phyloP scores from a whole-genome alignment of 2,888 invertebrate species.

The Helleia helle region DNA sequence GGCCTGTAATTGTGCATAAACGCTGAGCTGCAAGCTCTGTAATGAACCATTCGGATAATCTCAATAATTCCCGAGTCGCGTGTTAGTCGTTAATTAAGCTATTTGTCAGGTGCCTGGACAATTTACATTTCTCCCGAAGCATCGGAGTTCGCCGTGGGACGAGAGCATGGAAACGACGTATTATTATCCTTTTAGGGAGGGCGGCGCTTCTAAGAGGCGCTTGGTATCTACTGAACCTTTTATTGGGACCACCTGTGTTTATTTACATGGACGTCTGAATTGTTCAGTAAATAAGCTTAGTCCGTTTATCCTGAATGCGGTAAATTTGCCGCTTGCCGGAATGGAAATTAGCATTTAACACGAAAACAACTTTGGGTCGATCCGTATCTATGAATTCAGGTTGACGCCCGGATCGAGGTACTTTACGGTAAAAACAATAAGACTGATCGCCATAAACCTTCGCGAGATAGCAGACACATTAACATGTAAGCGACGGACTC shows the following conservation, averaged over 20 bases:
- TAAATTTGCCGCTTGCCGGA: slow-evolving; percentile 7
- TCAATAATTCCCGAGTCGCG: slow-evolving; percentile 54
- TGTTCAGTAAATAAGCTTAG: slow-evolving; percentile 71
- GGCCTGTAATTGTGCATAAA: slow-evolving; percentile 32
- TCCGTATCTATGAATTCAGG: slow-evolving; percentile 12
- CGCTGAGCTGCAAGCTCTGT: slow-evolving; percentile 22
- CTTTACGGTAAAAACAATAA: neutral
- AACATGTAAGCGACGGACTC: slow-evolving; percentile 49
- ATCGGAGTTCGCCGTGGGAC: slow-evolving; percentile 43
- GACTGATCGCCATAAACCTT: slow-evolving; percentile 28
- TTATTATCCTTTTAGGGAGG: slow-evolving; percentile 73
- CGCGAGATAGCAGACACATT: slow-evolving; percentile 37
- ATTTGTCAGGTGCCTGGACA: slow-evolving; percentile 64
- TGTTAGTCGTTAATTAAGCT: slow-evolving; percentile 71
- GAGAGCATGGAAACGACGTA: slow-evolving; percentile 62
- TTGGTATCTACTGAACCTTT: slow-evolving; percentile 57
- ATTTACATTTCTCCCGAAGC: slow-evolving; percentile 67
- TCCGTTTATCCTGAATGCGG: slow-evolving; percentile 49
- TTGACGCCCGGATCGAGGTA: slow-evolving; percentile 6
- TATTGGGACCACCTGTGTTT: slow-evolving; percentile 71
- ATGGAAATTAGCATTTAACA: slow-evolving; percentile 61
- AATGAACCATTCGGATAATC: slow-evolving; percentile 48
- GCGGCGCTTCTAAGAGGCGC: slow-evolving; percentile 60
- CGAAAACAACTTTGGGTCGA: slow-evolving; percentile 29
- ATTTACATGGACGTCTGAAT: slow-evolving; percentile 65